These are phyloP conservation scores for Coptotermes formosanus DNA, from an alignment of 1,140 invertebrate genomes.

Conservation along the genomic window DNA sequence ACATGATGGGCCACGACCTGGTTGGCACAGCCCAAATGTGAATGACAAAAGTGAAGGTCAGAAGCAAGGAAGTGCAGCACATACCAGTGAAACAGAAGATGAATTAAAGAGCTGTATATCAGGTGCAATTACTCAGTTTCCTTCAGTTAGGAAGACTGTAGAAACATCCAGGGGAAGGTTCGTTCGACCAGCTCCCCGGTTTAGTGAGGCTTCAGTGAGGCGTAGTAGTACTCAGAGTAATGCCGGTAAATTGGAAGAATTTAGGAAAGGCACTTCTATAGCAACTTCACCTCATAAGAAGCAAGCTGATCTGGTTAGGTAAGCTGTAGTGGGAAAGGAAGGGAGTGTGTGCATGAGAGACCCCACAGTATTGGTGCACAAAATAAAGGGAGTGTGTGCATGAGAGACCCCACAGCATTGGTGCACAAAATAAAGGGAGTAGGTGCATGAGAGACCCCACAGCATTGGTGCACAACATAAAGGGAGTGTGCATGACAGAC, in stretches of 20 bases:
- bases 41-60: conserved; percentile 45
- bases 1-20: neutral
- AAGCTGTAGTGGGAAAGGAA: neutral
- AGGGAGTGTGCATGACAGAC: too few relatives aligned
- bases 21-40: conserved; percentile 31
- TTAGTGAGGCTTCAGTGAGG: conserved; percentile 39
- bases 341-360: too few relatives aligned
- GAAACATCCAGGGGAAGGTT: conserved; percentile 35
- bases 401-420: too few relatives aligned
- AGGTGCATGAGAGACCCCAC: too few relatives aligned
- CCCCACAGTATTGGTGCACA: too few relatives aligned
- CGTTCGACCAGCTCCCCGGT: conserved; percentile 39
- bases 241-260: conserved; percentile 37
- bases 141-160: conserved; percentile 40
- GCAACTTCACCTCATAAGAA: neutral
- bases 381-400: too few relatives aligned
- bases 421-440: too few relatives aligned
- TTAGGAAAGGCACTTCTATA: conserved; percentile 29
- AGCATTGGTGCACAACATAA: too few relatives aligned
- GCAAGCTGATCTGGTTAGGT: neutral
- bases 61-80: conserved; percentile 44
- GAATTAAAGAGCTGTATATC: conserved; percentile 22
- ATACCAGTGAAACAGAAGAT: conserved; percentile 43
- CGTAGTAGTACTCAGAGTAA: conserved; percentile 41
- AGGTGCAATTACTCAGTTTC: conserved; percentile 35